Evolutionary conservation across 2,113 vertebrate genomes (phyloP).

Genomic region (Lamprotornis superbus): DNA sequence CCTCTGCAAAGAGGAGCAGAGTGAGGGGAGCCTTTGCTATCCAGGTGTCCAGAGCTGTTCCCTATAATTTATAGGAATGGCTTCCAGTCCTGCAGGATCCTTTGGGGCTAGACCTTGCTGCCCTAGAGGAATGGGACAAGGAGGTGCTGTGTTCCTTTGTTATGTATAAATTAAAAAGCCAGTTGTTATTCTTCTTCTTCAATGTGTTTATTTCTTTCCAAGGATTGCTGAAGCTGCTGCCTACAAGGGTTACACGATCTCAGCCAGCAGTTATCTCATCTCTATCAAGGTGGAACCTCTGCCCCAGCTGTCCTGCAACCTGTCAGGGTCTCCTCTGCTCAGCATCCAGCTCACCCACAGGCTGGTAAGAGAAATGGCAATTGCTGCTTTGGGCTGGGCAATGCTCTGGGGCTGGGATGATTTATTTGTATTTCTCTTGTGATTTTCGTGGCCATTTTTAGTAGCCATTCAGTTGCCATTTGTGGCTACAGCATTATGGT

Average conservation of each 20-base stretch:
- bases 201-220: background rate
- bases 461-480: background rate
- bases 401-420: fast-evolving
- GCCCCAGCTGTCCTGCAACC: slow-evolving; percentile 80
- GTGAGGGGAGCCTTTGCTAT: background rate
- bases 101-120: background rate
- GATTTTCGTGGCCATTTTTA: background rate
- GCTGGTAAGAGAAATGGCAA: slow-evolving; percentile 76
- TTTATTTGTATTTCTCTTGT: background rate
- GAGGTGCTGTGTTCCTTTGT: background rate
- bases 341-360: slow-evolving; percentile 84
- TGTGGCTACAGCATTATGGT: background rate
- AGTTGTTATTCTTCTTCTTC: background rate
- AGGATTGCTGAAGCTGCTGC: slow-evolving; percentile 84
- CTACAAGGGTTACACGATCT: slow-evolving; percentile 78
- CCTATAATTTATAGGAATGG: fast-evolving
- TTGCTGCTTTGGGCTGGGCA: background rate
- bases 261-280: slow-evolving; percentile 84
- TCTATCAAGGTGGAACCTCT: slow-evolving; percentile 88
- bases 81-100: background rate
- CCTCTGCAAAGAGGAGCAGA: background rate
- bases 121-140: background rate
- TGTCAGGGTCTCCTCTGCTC: slow-evolving; percentile 85
- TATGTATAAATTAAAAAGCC: background rate
- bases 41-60: background rate